Base-by-base conservation (phyloP, 2,797 vertebrate genomes). In the Chaetophractus vellerosus region DNA sequence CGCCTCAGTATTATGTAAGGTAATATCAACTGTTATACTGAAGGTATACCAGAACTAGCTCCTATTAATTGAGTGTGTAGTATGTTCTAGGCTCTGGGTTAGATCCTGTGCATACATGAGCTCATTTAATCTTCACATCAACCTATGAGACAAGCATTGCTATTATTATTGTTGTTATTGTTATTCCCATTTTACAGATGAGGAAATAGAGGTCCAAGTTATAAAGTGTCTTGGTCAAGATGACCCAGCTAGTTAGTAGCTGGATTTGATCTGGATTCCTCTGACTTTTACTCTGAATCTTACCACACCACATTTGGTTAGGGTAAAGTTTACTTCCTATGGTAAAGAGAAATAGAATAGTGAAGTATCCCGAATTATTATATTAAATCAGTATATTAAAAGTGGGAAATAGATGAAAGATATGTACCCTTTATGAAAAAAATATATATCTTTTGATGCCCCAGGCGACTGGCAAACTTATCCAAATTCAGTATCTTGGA, bases 1-100 rank as follows among this genome's bases (percentile, higher is more conserved):
- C 26, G n/a, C n/a, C n/a, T n/a, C n/a, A 76, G 41, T 41, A 26
- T 26, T 80, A 24, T 95, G 87, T 93, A 26, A 18, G 59, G 80
- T n/a, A 24, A 26, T 15, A 93, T 75, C 23, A 33, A 80, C 52
- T 26, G 2, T 38, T 12, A 10, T 26, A 31, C 75, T 82, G 14
- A 12, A 24, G 14, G 3, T 23, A 21, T 8, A 26, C 50, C 31
- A 36, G 84, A 52, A 28, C 66, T 63, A 50, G 36, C 72, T 78
- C 80, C 26, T 55, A 1, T 78, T 57, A 38, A 68, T 24, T 36
- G n/a, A 52, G 33, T 50, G 15, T 55, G 50, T 59, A 5, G 18
- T 68, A 26, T 31, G 41, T 68, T 71, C n/a, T 36, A 15, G 50
- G 45, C 21, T n/a, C 80, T 33, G 38, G 45, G 7, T 9, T 28